These are phyloP conservation scores for Anoplopoma fimbria DNA, from an alignment of 2,113 vertebrate genomes.

Conservation along the genomic window DNA sequence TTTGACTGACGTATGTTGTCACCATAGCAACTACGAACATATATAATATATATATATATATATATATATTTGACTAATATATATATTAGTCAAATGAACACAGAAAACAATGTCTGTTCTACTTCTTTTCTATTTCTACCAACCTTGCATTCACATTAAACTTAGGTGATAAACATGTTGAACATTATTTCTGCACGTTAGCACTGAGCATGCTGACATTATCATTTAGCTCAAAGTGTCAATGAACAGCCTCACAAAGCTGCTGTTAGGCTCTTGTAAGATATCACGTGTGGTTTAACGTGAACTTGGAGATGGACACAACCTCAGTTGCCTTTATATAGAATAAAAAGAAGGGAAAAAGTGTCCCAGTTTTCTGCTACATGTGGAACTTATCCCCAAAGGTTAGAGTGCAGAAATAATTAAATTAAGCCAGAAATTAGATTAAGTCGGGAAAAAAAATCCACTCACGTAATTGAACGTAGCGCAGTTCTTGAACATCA, in stretches of 20 bases:
- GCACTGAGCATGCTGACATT: neutral
- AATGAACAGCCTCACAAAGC: neutral
- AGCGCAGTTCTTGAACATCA: slow-evolving; percentile 96
- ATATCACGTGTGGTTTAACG: neutral
- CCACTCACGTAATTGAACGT: slow-evolving; percentile 92
- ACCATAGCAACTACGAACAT: too few species aligned
- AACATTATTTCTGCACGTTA: slow-evolving; percentile 2
- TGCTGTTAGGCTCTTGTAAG: neutral
- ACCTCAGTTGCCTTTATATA: neutral
- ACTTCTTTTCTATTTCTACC: neutral
- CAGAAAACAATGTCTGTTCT: neutral
- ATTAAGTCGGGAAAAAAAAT: slow-evolving; percentile 28
- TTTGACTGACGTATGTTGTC: too few species aligned
- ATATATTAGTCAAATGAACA: too few species aligned
- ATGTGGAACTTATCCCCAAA: slow-evolving; percentile 21
- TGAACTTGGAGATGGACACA: neutral
- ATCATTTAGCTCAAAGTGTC: neutral
- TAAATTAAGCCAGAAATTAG: slow-evolving; percentile 15
- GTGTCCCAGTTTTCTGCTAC: neutral
- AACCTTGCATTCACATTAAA: neutral
- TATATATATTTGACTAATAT: too few species aligned
- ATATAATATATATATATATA: too few species aligned
- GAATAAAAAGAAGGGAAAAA: neutral
- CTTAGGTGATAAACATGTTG: neutral
- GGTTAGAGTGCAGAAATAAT: slow-evolving; percentile 13